These are phyloP conservation scores for Zoroaster sp. DNA, from an alignment of 53 echinoderm and acorn worm species.

Conservation along the genomic window DNA sequence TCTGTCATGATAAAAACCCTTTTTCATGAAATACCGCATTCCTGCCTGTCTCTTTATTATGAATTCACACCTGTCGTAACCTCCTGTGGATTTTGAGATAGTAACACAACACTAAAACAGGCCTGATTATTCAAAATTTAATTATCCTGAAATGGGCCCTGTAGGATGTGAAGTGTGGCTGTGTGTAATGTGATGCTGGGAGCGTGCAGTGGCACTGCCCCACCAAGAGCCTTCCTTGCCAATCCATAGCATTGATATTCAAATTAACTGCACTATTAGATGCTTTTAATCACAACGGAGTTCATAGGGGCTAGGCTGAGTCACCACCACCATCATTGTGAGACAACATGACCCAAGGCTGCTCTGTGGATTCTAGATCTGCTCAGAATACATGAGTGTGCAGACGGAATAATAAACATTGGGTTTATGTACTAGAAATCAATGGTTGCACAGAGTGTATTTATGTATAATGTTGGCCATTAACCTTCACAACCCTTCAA, in stretches of 20 bases:
- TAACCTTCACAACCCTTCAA: background rate
- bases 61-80: background rate
- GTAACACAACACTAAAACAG: constrained; percentile 12
- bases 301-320: background rate
- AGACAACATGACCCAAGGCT: background rate
- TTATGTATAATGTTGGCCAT: background rate
- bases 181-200: constrained; percentile 15
- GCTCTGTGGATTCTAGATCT: background rate
- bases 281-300: background rate
- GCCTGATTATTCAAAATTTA: background rate
- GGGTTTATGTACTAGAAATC: background rate
- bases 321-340: background rate
- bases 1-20: background rate
- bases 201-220: background rate
- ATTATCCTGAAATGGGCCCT: background rate
- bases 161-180: background rate
- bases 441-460: background rate
- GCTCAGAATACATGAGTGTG: background rate
- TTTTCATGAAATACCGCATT: background rate
- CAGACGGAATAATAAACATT: background rate
- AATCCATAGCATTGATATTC: constrained; percentile 27
- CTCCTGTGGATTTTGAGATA: background rate
- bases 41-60: background rate
- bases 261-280: constrained; percentile 41
- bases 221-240: background rate